Base-by-base conservation (phyloP, 2,113 vertebrate species). In the Globicephala melas region DNA sequence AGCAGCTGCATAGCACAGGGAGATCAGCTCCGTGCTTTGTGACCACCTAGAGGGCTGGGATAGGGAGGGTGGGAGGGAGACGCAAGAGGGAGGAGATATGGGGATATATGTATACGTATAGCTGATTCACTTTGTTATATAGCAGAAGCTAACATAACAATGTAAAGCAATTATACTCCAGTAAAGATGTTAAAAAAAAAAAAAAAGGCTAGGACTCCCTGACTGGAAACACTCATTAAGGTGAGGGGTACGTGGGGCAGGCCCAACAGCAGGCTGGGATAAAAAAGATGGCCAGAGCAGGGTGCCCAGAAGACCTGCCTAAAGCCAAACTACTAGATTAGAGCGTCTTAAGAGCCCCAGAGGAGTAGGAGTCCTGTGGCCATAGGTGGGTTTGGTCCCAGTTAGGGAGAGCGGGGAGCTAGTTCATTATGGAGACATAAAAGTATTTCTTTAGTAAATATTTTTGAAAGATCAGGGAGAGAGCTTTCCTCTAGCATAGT, bases 171-270 rank as follows among this genome's bases (percentile, higher is more conserved):
- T 53, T 53, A 53, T 53, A 53, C 50, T 53, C 50, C 50, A 17
- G 50, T 53, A 53, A 53, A 17, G 50, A 53, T 17, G 15, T 53
- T 53, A 1, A 67, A 55, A 55, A 55, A 55, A 55, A 55, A 55
- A 55, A 77, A 84, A 65, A 7, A 63, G 41, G 6, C 18, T 8
- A 84, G 38, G 13, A 1, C 11, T 53, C n/a, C 25, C 60, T 88
- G 86, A 36, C 9, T 76, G 7, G 6, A 68, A 88, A 26, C 4
- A 41, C 31, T 63, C 10, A 36, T 12, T 26, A 36, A 26, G 6
- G 20, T 28, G 12, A 53, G 50, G 0, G 14, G 10, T 53, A 7
- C 26, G 18, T 21, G 26, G 28, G 41, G 3, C 1, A 21, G 23
- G 18, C 18, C 26, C 36, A 76, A 8, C 0, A 33, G 28, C 11